These are phyloP conservation scores for Cephus pygmeus DNA, from an alignment of 2,888 invertebrate genomes.

Conservation along the genomic window DNA sequence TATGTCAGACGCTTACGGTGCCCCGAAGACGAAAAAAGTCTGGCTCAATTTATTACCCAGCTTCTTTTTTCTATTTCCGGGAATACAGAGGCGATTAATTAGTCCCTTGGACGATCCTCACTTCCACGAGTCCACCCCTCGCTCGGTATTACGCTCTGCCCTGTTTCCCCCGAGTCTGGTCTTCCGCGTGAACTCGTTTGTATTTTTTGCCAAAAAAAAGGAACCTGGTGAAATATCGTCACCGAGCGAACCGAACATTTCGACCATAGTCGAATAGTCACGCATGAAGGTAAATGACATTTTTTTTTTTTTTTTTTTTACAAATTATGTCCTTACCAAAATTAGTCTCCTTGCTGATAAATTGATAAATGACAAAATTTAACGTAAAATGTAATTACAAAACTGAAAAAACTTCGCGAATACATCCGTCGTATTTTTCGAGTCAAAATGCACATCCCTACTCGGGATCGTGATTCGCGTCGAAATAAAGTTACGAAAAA, in stretches of 20 bases:
- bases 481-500: too few relatives aligned
- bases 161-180: background rate
- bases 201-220: slow-evolving; percentile 1
- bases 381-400: too few relatives aligned
- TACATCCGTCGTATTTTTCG: too few relatives aligned
- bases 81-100: slow-evolving; percentile 38
- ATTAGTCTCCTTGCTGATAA: too few relatives aligned
- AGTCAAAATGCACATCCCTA: too few relatives aligned
- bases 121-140: background rate
- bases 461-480: too few relatives aligned
- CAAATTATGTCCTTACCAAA: too few relatives aligned
- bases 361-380: too few relatives aligned
- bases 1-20: slow-evolving; percentile 33
- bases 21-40: slow-evolving; percentile 21
- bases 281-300: too few relatives aligned
- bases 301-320: too few relatives aligned
- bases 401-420: too few relatives aligned
- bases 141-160: background rate
- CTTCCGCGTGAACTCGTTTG: slow-evolving; percentile 10
- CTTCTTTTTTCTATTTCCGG: slow-evolving; percentile 16
- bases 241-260: background rate
- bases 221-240: background rate
- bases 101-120: slow-evolving; percentile 17
- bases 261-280: too few relatives aligned
- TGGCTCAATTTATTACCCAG: slow-evolving; percentile 33